phyloP scores from a whole-genome alignment of 2,113 vertebrate species.

The Oryzias javanicus region DNA sequence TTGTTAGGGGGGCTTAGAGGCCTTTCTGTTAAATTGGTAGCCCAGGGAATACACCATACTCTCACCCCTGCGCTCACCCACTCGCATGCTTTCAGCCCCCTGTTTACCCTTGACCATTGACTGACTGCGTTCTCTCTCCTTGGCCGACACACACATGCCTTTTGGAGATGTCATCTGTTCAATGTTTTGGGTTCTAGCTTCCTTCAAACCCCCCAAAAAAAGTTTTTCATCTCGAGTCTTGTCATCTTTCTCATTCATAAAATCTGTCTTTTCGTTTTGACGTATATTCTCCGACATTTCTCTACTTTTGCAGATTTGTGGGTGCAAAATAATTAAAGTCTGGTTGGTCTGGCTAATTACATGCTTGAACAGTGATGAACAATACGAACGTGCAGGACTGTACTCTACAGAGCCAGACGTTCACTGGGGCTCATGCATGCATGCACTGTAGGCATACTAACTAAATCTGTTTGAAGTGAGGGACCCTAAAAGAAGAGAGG shows the following conservation, averaged over 20 bases:
- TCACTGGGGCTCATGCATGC: constrained; percentile 41
- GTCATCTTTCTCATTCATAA: constrained; percentile 42
- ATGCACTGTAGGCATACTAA: constrained; percentile 77
- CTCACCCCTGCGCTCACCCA: constrained; percentile 61
- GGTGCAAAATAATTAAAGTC: constrained; percentile 45
- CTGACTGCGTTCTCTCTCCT: constrained; percentile 56
- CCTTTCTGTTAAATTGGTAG: constrained; percentile 76
- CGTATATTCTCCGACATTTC: constrained; percentile 58
- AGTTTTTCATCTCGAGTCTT: constrained; percentile 26
- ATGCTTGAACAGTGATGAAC: constrained; percentile 57
- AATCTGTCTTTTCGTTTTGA: constrained; percentile 53
- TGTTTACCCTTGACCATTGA: constrained; percentile 75
- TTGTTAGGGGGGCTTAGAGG: constrained; percentile 58
- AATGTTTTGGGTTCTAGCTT: constrained; percentile 48
- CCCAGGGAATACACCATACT: constrained; percentile 73
- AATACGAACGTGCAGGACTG: constrained; percentile 38
- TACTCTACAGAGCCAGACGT: constrained; percentile 24
- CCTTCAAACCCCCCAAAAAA: constrained; percentile 6
- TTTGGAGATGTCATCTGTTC: constrained; percentile 59
- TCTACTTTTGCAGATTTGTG: constrained; percentile 45
- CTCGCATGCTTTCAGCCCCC: constrained; percentile 69
- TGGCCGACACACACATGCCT: constrained; percentile 56
- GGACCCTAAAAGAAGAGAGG: constrained; percentile 77
- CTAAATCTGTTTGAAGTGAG: constrained; percentile 82
- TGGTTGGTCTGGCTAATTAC: constrained; percentile 70